Conservation (phyloP, 2,797 vertebrate genomes). For the Momotus momota region DNA sequence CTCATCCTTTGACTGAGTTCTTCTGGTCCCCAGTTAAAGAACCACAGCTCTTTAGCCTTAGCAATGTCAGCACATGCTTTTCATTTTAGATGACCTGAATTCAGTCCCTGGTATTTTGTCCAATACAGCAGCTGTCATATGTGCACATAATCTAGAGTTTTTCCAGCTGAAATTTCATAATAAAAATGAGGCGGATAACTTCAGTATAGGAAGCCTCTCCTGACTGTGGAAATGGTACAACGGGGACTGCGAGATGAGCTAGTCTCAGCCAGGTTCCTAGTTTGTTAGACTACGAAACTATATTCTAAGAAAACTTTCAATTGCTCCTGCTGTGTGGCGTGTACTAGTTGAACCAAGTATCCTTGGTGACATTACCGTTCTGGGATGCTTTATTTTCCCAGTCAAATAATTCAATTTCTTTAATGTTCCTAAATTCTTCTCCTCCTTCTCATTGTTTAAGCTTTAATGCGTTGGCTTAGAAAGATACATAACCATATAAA, state of each 20-base stretch:
- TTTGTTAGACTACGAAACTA: background rate
- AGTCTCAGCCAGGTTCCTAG: background rate
- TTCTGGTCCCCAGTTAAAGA: constrained; percentile 14
- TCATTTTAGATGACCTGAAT: background rate
- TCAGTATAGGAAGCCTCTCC: background rate
- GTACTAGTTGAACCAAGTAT: background rate
- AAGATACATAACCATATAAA: background rate
- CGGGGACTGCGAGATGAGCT: background rate
- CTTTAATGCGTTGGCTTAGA: background rate
- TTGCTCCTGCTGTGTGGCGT: background rate
- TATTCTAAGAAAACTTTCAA: background rate
- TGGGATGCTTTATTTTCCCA: background rate
- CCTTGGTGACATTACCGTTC: background rate
- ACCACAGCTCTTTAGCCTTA: background rate
- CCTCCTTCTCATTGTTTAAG: background rate
- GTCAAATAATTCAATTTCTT: background rate
- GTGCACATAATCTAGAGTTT: background rate
- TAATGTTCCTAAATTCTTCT: background rate
- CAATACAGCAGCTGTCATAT: background rate
- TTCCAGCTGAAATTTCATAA: background rate
- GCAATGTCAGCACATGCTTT: background rate
- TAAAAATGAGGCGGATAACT: background rate
- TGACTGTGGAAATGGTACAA: background rate
- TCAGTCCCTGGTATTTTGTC: background rate
- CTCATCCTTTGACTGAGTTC: background rate